A percentile compares a stretch with the other conserved stretches of the same genome.
These are phyloP conservation scores for Diabrotica virgifera DNA, from an alignment of 1,140 invertebrate genomes.

Conservation along the genomic window DNA sequence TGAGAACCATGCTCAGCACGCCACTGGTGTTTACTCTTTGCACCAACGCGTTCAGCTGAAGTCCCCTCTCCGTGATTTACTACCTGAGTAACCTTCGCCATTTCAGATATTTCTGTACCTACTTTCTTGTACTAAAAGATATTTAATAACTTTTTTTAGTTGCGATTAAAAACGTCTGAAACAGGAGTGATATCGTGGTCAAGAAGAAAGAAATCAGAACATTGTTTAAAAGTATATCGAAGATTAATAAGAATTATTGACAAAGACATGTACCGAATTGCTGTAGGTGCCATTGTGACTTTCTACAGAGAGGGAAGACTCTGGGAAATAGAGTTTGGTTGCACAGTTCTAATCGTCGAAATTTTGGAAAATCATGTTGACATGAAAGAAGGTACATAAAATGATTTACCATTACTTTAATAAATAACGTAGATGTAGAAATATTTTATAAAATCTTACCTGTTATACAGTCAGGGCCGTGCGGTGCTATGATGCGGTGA, in stretches of 20 bases:
- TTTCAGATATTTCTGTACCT: too few relatives aligned
- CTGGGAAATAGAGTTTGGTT: constrained; percentile 34
- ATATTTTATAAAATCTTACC: constrained; percentile 22
- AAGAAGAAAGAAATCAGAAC: constrained; percentile 24
- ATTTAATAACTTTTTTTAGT: background rate
- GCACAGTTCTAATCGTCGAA: constrained; percentile 26
- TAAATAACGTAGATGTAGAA: constrained; percentile 13
- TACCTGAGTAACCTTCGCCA: too few relatives aligned
- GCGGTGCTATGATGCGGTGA: too few relatives aligned
- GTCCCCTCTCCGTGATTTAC: too few relatives aligned
- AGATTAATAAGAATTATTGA: constrained; percentile 23
- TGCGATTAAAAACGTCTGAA: constrained; percentile 12
- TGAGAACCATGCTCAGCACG: too few relatives aligned
- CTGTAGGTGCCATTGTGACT: constrained; percentile 31
- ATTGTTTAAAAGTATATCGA: constrained; percentile 23
- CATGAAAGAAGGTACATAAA: constrained; percentile 23
- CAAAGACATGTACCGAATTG: constrained; percentile 21
- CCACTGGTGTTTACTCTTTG: too few relatives aligned
- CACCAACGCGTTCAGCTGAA: too few relatives aligned
- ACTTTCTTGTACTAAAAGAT: too few relatives aligned
- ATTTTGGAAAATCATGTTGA: constrained; percentile 25
- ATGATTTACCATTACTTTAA: background rate
- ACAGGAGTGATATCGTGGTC: constrained; percentile 1
- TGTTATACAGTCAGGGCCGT: too few relatives aligned
- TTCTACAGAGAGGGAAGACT: constrained; percentile 34